Base-by-base conservation (phyloP, 1,140 invertebrate species). In the Hylyphantes graminicola region DNA sequence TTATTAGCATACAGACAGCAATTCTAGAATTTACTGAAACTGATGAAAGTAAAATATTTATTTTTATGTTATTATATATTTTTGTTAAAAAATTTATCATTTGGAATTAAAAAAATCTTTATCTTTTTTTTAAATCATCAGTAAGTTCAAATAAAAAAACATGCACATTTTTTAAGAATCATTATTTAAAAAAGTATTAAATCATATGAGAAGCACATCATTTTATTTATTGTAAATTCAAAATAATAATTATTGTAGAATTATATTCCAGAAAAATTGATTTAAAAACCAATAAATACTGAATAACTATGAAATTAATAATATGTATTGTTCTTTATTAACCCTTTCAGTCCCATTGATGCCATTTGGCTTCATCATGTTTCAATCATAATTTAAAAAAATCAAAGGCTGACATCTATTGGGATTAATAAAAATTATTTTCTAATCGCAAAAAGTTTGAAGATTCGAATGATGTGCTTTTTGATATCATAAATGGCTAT, bases 1-100 rank as follows among this genome's bases (percentile, higher is more conserved):
- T 67, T 67, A 54, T 78, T 2, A 78, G 21, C 11, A 54, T 78
- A 15, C 76, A 78, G 51, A 65, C 12, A 55, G 76, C 61, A 51
- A 65, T 78, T 65, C 54, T 78, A 21, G 76, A 78, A 67, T 78
- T 78, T 53, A 78, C n/a, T 67, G 61, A 78, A 78, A 78, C 76
- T 7, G 76, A 78, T 78, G 76, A 63, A 65, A 64, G 76, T 78
- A 65, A 21, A 67, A 48, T 21, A 53, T 50, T 12, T 13, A n/a
- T 68, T 68, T 48, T 13, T 5, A 4, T 68, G 4, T 48, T 5
- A 15, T 68, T 10, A 19, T 68, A 2, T 15, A 48, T 10, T 15
- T 17, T 15, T 68, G 13, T 11, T 7, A 11, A 17, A 13, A 48
- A 50, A 13, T 50, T 68, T 68, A 6, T 68, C 12, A 48, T 6